A percentile compares a stretch with the other conserved stretches of the same genome.
These are phyloP conservation scores for Euwallacea fornicatus DNA, from an alignment of 1,140 invertebrate species.

Conservation along the genomic window DNA sequence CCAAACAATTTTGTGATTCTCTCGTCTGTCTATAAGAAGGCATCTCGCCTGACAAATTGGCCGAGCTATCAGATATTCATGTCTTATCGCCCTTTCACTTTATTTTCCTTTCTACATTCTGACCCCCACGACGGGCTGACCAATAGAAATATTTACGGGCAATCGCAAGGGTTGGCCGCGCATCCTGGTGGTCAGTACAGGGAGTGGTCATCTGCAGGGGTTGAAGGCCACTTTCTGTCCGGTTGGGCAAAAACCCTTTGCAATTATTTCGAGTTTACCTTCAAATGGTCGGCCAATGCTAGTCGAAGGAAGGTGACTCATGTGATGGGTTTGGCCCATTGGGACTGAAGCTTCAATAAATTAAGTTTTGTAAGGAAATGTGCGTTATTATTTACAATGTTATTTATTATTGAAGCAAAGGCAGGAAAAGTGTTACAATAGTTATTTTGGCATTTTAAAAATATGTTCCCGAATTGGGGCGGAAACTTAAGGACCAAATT, in stretches of 20 bases:
- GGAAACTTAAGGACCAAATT: too few relatives aligned
- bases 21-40: conserved; percentile 31
- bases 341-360: neutral
- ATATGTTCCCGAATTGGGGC: too few relatives aligned
- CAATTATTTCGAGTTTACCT: conserved; percentile 4
- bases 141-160: conserved; percentile 23
- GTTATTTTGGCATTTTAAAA: too few relatives aligned
- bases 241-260: conserved; percentile 31
- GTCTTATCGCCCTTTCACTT: conserved; percentile 32
- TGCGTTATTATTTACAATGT: too few relatives aligned
- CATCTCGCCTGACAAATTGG: conserved; percentile 31
- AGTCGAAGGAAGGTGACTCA: neutral
- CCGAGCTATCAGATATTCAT: conserved; percentile 28
- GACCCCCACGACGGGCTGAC: conserved; percentile 23
- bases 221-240: conserved; percentile 10
- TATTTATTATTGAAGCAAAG: too few relatives aligned
- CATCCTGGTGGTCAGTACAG: conserved; percentile 32
- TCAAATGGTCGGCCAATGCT: neutral
- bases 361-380: too few relatives aligned
- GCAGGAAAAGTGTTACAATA: too few relatives aligned
- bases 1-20: conserved; percentile 25
- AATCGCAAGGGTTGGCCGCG: conserved; percentile 21
- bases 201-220: conserved; percentile 33
- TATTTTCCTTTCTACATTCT: conserved; percentile 32
- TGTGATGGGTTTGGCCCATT: neutral